Evolutionary conservation across 2,797 vertebrate genomes (phyloP).

Genomic region (Girardinus metallicus): DNA sequence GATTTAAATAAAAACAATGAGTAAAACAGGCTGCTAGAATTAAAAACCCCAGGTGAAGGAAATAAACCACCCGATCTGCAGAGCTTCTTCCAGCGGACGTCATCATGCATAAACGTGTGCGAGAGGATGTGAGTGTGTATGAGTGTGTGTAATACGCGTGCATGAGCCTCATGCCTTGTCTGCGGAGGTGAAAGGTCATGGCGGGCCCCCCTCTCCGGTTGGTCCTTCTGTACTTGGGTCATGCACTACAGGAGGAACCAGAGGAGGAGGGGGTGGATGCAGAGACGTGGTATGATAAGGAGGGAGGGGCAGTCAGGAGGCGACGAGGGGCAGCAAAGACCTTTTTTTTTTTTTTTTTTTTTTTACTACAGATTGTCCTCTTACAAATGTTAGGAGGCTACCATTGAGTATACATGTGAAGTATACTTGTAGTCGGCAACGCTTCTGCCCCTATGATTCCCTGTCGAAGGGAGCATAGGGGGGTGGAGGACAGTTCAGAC

Average conservation of each 20-base stretch:
- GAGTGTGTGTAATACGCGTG: constrained; percentile 58
- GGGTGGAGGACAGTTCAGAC: constrained; percentile 64
- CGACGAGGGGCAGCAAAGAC: constrained; percentile 59
- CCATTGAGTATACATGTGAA: constrained; percentile 81
- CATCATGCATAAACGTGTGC: constrained; percentile 69
- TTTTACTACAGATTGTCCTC: constrained; percentile 87
- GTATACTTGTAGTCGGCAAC: constrained; percentile 65
- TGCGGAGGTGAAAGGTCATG: constrained; percentile 50
- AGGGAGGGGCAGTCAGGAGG: constrained; percentile 15
- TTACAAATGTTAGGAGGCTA: constrained; percentile 82
- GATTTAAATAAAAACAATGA: constrained; percentile 43
- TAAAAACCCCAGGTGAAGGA: constrained; percentile 68
- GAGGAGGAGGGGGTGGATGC: constrained; percentile 28
- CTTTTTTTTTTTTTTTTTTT: constrained; percentile 50
- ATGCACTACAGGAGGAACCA: constrained; percentile 83
- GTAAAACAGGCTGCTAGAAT: constrained; percentile 68
- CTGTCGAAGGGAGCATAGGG: constrained; percentile 41
- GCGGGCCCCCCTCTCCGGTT: constrained; percentile 31
- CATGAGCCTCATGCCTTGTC: constrained; percentile 77
- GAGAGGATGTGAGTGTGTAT: constrained; percentile 30
- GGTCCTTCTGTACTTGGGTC: constrained; percentile 94
- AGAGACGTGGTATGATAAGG: constrained; percentile 44
- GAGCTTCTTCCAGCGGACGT: not conserved
- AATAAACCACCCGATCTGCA: constrained; percentile 42
- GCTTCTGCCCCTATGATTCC: constrained; percentile 57